These are phyloP conservation scores for Tetragnatha montana DNA, from an alignment of 2,888 invertebrate species.

Conservation along the genomic window DNA sequence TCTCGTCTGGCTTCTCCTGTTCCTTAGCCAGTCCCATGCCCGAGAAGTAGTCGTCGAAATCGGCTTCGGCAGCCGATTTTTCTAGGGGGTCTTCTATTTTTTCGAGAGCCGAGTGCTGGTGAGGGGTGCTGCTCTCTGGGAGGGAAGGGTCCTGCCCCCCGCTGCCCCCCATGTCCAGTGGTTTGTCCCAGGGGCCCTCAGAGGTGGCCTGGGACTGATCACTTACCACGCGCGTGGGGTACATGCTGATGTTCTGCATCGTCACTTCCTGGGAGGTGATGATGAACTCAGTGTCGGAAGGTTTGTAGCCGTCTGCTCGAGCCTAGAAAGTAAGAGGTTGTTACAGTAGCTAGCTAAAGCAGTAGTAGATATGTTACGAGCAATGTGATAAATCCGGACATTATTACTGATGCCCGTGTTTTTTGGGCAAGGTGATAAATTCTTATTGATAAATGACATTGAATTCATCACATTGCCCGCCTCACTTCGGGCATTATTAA, in stretches of 20 bases:
- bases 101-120: constrained; percentile 30
- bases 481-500: no score
- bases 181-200: constrained; percentile 62
- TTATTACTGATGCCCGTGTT: no score
- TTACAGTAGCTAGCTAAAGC: no score
- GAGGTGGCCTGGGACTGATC: constrained; percentile 63
- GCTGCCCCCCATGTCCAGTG: constrained; percentile 51
- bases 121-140: constrained; percentile 34
- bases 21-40: constrained; percentile 51
- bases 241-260: constrained; percentile 68
- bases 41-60: constrained; percentile 43
- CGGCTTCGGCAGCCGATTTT: background rate
- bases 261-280: constrained; percentile 67
- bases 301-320: constrained; percentile 69
- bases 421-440: no score
- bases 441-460: no score
- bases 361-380: no score
- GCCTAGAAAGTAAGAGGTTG: constrained; percentile 33
- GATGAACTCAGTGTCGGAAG: constrained; percentile 65
- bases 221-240: constrained; percentile 70
- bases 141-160: constrained; percentile 21
- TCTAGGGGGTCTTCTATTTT: constrained; percentile 40
- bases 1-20: constrained; percentile 31
- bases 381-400: no score
- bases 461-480: no score